phyloP scores from a whole-genome alignment of 1,140 invertebrate species.

The Homalodisca vitripennis region DNA sequence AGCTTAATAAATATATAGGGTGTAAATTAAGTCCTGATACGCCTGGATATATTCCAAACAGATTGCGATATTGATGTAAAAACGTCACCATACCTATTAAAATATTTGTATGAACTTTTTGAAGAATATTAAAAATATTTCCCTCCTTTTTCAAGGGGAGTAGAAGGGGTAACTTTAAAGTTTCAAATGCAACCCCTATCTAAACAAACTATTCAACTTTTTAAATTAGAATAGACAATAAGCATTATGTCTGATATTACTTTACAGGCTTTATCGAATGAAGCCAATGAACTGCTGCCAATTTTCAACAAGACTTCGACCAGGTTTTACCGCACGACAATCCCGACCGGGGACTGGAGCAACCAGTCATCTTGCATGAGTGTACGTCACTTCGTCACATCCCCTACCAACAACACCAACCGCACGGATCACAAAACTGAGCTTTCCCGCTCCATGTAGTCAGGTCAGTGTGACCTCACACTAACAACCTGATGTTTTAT shows the following conservation, averaged over 20 bases:
- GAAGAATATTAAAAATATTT: neutral
- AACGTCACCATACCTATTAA: too few relatives aligned
- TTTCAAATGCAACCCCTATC: neutral
- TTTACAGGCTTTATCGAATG: constrained; percentile 83
- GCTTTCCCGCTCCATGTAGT: neutral
- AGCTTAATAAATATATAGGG: too few relatives aligned
- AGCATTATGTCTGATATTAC: neutral
- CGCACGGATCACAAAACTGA: neutral
- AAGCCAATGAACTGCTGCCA: constrained; percentile 93
- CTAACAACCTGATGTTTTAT: too few relatives aligned
- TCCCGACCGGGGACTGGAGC: constrained; percentile 84
- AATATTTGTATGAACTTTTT: too few relatives aligned
- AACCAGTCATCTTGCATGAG: constrained; percentile 29
- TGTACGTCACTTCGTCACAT: constrained; percentile 19
- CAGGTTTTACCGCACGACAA: constrained; percentile 79
- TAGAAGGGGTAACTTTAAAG: neutral
- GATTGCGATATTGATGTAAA: too few relatives aligned
- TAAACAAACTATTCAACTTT: neutral
- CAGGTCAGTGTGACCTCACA: too few relatives aligned
- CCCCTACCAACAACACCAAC: neutral
- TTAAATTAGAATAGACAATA: neutral
- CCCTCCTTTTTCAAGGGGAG: neutral
- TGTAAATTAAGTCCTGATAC: too few relatives aligned
- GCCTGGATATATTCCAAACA: too few relatives aligned
- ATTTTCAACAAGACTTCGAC: constrained; percentile 95